These are phyloP conservation scores for Colistium nudipinnis DNA, from an alignment of 2,113 vertebrate genomes.

Conservation along the genomic window DNA sequence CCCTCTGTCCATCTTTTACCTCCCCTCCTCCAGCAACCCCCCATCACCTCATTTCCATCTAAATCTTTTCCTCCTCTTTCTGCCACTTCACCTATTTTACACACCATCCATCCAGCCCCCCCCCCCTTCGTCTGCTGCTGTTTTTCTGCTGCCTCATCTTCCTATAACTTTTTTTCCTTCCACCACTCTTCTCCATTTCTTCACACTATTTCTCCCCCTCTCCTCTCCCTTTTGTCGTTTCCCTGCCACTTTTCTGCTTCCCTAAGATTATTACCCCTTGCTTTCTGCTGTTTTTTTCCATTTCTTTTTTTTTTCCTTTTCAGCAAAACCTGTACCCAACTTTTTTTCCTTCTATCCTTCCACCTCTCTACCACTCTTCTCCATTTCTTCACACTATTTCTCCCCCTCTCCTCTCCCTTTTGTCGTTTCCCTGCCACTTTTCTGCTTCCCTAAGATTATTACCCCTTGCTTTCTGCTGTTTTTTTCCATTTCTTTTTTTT, in stretches of 20 bases:
- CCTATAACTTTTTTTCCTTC: slow-evolving; percentile 27
- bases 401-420: not conserved
- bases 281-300: not conserved
- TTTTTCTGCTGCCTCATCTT: slow-evolving; percentile 60
- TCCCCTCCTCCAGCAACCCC: not conserved
- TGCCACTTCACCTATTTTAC: slow-evolving; percentile 57
- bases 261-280: not conserved
- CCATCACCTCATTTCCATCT: slow-evolving; percentile 25
- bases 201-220: not conserved
- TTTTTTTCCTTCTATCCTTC: no score
- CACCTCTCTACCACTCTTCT: no score
- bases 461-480: not conserved
- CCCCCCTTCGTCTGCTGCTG: not conserved
- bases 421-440: slow-evolving; percentile 1
- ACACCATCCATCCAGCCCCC: slow-evolving; percentile 36
- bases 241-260: not conserved
- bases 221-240: slow-evolving; percentile 5
- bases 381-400: not conserved
- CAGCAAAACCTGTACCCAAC: not conserved
- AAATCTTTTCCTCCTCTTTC: slow-evolving; percentile 30
- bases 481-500: not conserved
- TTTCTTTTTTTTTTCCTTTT: not conserved
- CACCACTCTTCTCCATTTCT: slow-evolving; percentile 3
- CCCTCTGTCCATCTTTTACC: not conserved
- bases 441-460: not conserved